A percentile compares a stretch with the other conserved stretches of the same genome.
Evolutionary conservation across 2,113 vertebrate genomes (phyloP).

Genomic region (Pachycephala philippinensis): DNA sequence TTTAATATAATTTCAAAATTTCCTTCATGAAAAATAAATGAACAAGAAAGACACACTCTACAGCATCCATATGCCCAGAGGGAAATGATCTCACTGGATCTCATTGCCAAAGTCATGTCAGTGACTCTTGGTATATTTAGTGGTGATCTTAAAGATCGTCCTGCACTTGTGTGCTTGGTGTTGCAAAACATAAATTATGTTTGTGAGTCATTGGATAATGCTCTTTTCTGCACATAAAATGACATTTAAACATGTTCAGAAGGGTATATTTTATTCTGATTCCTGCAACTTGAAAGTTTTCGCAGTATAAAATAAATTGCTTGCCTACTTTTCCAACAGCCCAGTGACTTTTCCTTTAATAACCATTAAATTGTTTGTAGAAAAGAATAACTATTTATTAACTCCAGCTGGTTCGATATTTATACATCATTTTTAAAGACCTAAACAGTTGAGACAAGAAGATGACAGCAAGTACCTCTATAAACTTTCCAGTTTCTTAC

Average conservation of each 20-base stretch:
- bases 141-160: background rate
- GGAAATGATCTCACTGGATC: background rate
- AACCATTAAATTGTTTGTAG: background rate
- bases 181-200: background rate
- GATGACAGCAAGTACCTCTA: background rate
- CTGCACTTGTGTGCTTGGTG: background rate
- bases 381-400: constrained; percentile 24
- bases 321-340: background rate
- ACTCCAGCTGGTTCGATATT: constrained; percentile 19
- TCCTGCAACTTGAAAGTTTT: background rate
- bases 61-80: background rate
- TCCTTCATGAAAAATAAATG: background rate
- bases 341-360: background rate
- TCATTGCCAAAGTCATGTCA: background rate
- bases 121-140: background rate
- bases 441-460: background rate
- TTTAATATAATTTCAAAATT: background rate
- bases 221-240: background rate
- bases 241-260: background rate
- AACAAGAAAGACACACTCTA: background rate
- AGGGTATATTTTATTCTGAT: background rate
- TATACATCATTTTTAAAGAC: background rate
- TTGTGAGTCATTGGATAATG: background rate
- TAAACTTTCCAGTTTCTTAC: background rate
- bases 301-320: background rate